Base-by-base conservation (phyloP, 2,797 vertebrate genomes). In the Phalloptychus januarius region DNA sequence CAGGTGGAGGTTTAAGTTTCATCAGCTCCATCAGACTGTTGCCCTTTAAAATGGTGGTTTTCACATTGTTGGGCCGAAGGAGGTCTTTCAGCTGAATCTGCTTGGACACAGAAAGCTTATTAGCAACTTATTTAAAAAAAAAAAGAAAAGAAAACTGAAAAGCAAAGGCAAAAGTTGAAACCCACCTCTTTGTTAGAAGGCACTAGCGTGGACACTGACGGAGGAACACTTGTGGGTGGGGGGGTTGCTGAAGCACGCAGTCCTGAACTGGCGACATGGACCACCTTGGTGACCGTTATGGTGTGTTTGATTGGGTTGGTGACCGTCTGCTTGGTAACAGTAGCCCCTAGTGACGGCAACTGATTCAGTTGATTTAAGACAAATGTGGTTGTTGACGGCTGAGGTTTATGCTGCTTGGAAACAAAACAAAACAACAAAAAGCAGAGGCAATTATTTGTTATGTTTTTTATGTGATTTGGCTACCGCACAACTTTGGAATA, bases 281-380 rank as follows among this genome's bases (percentile, higher is more conserved):
- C 96, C 85, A 99, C 97, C 94, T 99, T 99, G 70, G 98, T 97
- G 91, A 99, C 97, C 0, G 97, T 99, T 88, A 99, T 98, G 74
- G 97, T 99, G 76, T 98, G 98, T 84, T 98, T 96, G 36, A 96
- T 96, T 0, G 97, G 97, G 72, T 97, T 97, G 50, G 95, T 95
- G 5, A 95, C 94, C 0, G 97, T 96, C 2, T 97, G 97, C 92
- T 99, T 99, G 88, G 98, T 96, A 93, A 96, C 97, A 74, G 96
- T 94, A 31, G 97, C 95, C 84, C 98, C 98, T 67, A 99, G 94
- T 5, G 98, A 97, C 4, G 98, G 98, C 91, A 99, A 96, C 93
- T 99, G 98, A 95, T 99, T 99, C 87, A 99, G 97, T 89, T 99
- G 98, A 95, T 99, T 99, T 94, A 99, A 95, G 94, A 99, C 98